phyloP scores from a whole-genome alignment of 2,797 vertebrate species.

The Octomys mimax region DNA sequence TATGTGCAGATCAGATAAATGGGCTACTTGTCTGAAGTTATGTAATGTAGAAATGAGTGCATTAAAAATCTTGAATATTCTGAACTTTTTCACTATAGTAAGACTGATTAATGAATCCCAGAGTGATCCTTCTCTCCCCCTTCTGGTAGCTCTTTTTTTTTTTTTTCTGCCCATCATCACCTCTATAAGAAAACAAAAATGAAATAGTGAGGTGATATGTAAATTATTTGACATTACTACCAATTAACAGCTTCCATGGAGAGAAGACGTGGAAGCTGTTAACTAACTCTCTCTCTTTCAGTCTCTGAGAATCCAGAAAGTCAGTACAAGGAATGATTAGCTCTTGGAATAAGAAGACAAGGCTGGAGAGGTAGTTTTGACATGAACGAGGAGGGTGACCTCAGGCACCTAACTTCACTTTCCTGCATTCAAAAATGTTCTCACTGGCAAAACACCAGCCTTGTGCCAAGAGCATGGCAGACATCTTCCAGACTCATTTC shows the following conservation, averaged over 20 bases:
- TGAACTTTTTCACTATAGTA: neutral
- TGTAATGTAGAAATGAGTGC: neutral
- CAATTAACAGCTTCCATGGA: slow-evolving; percentile 11
- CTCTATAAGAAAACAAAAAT: slow-evolving; percentile 44
- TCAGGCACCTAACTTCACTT: neutral
- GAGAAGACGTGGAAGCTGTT: slow-evolving; percentile 11
- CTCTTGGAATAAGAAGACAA: neutral
- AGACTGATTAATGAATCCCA: neutral
- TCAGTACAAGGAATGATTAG: neutral
- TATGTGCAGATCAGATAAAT: neutral
- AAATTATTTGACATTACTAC: slow-evolving; percentile 61
- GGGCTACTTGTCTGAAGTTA: neutral
- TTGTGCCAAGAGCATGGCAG: neutral
- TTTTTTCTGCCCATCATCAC: neutral
- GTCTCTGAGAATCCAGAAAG: slow-evolving; percentile 12
- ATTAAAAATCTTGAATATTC: neutral
- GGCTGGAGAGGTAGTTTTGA: neutral
- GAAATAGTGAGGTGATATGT: slow-evolving; percentile 50
- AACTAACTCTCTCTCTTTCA: neutral
- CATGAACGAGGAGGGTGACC: neutral
- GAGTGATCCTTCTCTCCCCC: neutral
- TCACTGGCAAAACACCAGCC: neutral
- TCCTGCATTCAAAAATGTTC: neutral
- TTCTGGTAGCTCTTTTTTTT: slow-evolving; percentile 37
- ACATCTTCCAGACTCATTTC: neutral